Evolutionary conservation across 2,113 vertebrate species (phyloP).

Genomic region (Collichthys lucidus): DNA sequence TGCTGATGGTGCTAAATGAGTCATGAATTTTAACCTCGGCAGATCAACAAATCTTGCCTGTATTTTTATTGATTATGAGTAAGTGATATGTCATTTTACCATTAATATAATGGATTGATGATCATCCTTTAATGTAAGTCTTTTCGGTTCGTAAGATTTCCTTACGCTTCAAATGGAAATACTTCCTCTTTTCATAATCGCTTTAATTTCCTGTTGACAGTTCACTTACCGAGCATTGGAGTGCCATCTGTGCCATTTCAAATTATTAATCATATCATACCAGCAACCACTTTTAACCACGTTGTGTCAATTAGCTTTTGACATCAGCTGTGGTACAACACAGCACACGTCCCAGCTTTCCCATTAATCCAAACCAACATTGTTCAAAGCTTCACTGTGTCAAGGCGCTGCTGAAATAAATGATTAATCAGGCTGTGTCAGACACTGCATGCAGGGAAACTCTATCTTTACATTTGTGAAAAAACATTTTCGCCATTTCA

Average conservation of each 20-base stretch:
- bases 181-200: not conserved
- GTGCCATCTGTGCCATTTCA: not conserved
- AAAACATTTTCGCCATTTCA: not conserved
- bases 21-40: not conserved
- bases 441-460: not conserved
- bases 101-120: not conserved
- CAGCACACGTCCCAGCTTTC: not conserved
- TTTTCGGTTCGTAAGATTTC: not conserved
- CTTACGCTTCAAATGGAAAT: not conserved
- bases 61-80: not conserved
- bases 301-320: slow-evolving; percentile 16
- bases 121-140: not conserved
- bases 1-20: slow-evolving; percentile 26
- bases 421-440: not conserved
- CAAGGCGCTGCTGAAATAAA: not conserved
- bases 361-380: slow-evolving; percentile 10
- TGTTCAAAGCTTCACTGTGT: slow-evolving; percentile 1
- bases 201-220: slow-evolving; percentile 16
- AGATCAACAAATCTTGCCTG: slow-evolving; percentile 2
- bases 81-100: not conserved
- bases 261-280: slow-evolving; percentile 3
- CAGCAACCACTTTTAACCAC: slow-evolving; percentile 6
- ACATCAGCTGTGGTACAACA: slow-evolving; percentile 1
- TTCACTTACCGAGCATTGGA: too few relatives aligned
- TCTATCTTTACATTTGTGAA: not conserved